A percentile compares a stretch with the other conserved stretches of the same genome.
These are phyloP conservation scores for Hirudinaria manillensis DNA, from an alignment of 2,888 invertebrate genomes.

Conservation along the genomic window DNA sequence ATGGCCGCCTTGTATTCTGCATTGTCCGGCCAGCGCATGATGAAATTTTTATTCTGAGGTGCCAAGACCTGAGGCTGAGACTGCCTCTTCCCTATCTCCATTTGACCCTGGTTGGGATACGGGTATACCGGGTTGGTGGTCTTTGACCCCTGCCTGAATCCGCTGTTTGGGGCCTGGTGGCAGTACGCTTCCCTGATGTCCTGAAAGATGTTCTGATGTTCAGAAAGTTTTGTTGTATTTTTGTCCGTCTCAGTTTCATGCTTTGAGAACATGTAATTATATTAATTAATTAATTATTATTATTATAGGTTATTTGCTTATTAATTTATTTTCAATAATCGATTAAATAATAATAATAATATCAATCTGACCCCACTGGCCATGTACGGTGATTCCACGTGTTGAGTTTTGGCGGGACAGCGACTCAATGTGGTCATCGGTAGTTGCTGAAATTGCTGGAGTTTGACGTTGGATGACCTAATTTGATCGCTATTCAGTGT, in stretches of 20 bases:
- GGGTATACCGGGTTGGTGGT: too few relatives aligned
- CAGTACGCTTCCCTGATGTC: not conserved
- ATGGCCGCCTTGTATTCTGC: slow-evolving; percentile 7
- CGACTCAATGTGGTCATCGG: slow-evolving; percentile 1
- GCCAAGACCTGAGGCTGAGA: not conserved
- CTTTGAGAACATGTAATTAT: too few relatives aligned
- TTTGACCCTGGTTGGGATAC: too few relatives aligned
- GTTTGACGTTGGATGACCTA: slow-evolving; percentile 12
- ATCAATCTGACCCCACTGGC: not conserved
- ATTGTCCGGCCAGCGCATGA: slow-evolving; percentile 7
- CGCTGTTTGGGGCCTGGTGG: too few relatives aligned
- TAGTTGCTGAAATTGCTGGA: not conserved
- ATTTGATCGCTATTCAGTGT: slow-evolving; percentile 13
- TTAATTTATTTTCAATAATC: too few relatives aligned
- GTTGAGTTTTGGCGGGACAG: not conserved
- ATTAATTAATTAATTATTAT: too few relatives aligned
- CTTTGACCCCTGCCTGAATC: too few relatives aligned
- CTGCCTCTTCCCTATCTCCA: not conserved
- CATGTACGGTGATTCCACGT: not conserved
- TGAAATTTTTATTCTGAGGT: slow-evolving; percentile 12
- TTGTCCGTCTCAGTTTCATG: too few relatives aligned
- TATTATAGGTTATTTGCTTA: too few relatives aligned
- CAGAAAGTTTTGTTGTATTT: too few relatives aligned
- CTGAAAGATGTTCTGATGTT: not conserved
- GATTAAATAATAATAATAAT: not conserved